Evolutionary conservation across 2,113 vertebrate species (phyloP), one percentile per base, ranked within the genome.

Genomic region (Phyllopteryx taeniolatus): DNA sequence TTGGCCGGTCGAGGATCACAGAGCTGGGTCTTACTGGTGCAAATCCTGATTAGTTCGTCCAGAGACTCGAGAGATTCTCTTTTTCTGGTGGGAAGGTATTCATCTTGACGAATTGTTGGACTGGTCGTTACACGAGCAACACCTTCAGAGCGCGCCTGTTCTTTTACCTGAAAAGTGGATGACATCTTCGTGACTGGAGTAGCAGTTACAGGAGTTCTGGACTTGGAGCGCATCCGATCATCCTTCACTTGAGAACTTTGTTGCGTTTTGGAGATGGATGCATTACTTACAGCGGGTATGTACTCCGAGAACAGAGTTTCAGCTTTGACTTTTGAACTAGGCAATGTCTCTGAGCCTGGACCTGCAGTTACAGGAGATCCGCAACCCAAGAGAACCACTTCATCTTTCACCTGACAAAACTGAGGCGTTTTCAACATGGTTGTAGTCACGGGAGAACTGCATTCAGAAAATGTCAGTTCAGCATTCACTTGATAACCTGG

Each of bases 41-140:
- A 33, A 51, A 11, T 14, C 43, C 35, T 35, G 42, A 42, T 12
- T 7, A 69, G 51, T 22, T 60, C 9, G 33, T 76, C 61, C 17
- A 49, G 8, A 70, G 61, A 63, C 46, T n/a, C 8, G 14, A 39
- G 73, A 33, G 67, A 35, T 65, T 35, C 12, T 27, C 69, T 71
- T 72, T 80, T 79, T 39, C 35, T 73, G 35, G n/a, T 14, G 46
- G 10, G 44, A 54, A 2, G 27, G 35, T 2, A 19, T 53, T 54
- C 5, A 20, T 73, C 39, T 49, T 71, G 65, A 76, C 12, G 46
- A 12, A 17, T 20, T 53, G 33, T 4, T 53, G 43, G 62, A 66
- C 51, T 0, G 53, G 9, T 19, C 15, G 63, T 2, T 65, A 3
- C 0, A 31, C 5, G 12, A 14, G 62, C 2, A 11, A 5, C 10